Conservation (phyloP, 1,140 invertebrate genomes). For the Pogonomyrmex barbatus region DNA sequence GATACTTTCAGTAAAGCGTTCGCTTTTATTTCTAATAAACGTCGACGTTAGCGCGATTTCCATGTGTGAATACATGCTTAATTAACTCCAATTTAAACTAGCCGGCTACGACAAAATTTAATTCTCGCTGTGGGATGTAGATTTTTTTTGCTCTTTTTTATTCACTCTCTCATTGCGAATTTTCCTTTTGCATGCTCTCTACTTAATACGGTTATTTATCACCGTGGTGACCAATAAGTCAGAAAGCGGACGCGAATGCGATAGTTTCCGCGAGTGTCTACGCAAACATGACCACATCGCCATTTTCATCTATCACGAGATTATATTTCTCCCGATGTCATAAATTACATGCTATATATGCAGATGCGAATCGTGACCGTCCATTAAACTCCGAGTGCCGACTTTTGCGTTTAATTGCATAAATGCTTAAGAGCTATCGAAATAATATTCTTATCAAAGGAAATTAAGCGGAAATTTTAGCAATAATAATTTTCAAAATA, state of each 20-base stretch:
- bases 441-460: background rate
- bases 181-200: constrained; percentile 17
- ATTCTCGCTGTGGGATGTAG: background rate
- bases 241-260: background rate
- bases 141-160: background rate
- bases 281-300: constrained; percentile 28
- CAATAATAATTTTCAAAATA: background rate
- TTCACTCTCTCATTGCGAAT: constrained; percentile 10
- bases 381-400: background rate
- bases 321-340: constrained; percentile 25
- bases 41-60: constrained; percentile 3
- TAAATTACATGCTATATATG: constrained; percentile 27
- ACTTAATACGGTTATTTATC: constrained; percentile 51
- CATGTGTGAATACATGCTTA: constrained; percentile 23
- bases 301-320: constrained; percentile 61
- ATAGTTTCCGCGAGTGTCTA: constrained; percentile 32
- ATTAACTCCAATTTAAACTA: constrained; percentile 40
- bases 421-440: background rate
- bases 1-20: background rate
- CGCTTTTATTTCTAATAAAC: constrained; percentile 18
- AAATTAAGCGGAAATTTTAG: background rate
- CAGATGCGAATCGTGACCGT: background rate
- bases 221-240: constrained; percentile 47
- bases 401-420: background rate
- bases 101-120: constrained; percentile 5